Percentiles rank a stretch among this genome's conserved stretches.
phyloP scores from a whole-genome alignment of 2,797 vertebrate species.

The Aselliscus stoliczkanus region DNA sequence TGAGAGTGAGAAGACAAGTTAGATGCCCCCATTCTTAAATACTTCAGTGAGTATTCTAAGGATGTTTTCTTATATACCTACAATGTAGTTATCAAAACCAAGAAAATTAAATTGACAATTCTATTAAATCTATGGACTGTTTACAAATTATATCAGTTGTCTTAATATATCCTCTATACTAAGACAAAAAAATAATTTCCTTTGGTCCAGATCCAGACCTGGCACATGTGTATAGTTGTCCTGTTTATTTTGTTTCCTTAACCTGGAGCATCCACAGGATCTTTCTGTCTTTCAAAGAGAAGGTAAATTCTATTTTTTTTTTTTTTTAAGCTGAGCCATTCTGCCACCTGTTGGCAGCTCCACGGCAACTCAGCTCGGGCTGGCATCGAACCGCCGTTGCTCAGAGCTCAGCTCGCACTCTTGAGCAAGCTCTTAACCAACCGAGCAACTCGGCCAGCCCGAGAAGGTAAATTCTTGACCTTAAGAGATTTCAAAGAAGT shows the following conservation, averaged over 20 bases:
- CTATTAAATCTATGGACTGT: background rate
- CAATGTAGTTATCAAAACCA: background rate
- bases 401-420: no score
- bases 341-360: no score
- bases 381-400: no score
- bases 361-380: no score
- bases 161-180: background rate
- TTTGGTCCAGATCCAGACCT: background rate
- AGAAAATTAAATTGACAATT: background rate
- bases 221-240: background rate
- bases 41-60: background rate
- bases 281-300: background rate
- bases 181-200: background rate
- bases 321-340: no score
- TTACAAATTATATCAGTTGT: background rate
- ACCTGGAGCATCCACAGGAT: background rate
- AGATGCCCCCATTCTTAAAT: background rate
- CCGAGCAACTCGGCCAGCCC: no score
- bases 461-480: slow-evolving; percentile 22
- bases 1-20: background rate
- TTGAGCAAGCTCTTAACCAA: no score
- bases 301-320: slow-evolving; percentile 7
- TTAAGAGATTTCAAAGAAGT: background rate
- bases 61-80: background rate
- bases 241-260: background rate